Evolutionary conservation across 2,113 vertebrate genomes (phyloP).

Genomic region (Condylura cristata): DNA sequence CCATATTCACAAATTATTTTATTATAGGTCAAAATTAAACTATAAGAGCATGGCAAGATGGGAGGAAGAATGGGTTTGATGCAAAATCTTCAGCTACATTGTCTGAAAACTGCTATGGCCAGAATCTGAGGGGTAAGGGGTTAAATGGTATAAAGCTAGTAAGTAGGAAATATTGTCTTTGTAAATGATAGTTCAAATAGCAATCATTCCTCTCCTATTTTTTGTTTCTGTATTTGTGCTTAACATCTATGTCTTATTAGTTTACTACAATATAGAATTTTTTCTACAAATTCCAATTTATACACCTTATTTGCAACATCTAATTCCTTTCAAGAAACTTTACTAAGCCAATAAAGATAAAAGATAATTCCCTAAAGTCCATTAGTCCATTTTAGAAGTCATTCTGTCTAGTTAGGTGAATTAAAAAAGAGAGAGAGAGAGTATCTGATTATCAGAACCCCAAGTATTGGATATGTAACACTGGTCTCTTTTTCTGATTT

Average conservation of each 20-base stretch:
- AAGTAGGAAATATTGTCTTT: background rate
- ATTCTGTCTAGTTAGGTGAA: background rate
- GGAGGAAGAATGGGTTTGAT: background rate
- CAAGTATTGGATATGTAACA: background rate
- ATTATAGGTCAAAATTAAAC: conserved; percentile 6
- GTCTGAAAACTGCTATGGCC: background rate
- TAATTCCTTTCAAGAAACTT: background rate
- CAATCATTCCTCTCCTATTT: fast-evolving
- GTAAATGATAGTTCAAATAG: background rate
- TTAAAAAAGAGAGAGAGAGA: background rate
- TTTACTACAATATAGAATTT: background rate
- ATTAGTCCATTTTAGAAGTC: background rate
- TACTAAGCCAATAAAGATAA: background rate
- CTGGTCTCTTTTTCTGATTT: background rate
- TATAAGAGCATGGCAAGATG: background rate
- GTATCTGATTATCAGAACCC: background rate
- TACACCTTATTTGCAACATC: background rate
- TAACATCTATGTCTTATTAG: background rate
- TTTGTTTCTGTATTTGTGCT: background rate
- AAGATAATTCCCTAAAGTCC: background rate
- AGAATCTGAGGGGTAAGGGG: background rate
- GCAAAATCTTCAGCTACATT: background rate
- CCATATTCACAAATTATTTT: background rate
- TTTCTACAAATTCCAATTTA: background rate
- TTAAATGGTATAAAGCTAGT: background rate